Evolutionary conservation across 2,113 vertebrate genomes (phyloP).

Genomic region (Donacobius atricapilla): DNA sequence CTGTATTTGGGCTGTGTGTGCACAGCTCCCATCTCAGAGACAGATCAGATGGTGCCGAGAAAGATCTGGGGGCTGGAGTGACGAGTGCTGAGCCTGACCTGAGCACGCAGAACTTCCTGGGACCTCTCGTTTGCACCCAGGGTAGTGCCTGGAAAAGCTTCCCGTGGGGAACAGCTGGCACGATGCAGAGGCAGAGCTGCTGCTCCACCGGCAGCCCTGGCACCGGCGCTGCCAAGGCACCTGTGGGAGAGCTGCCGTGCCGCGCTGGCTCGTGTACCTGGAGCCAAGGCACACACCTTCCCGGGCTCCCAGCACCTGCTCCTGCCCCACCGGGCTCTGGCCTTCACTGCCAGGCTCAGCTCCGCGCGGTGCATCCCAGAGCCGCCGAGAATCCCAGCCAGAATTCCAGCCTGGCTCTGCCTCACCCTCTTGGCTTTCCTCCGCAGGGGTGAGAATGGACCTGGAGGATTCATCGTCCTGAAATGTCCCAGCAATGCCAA

Average conservation of each 20-base stretch:
- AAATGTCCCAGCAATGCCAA: slow-evolving; percentile 86
- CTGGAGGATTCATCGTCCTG: slow-evolving; percentile 91
- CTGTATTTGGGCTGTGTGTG: neutral
- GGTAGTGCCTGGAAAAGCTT: neutral
- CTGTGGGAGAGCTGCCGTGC: slow-evolving; percentile 37
- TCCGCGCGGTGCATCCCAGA: rapidly evolving
- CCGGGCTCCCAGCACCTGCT: neutral
- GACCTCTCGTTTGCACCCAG: neutral
- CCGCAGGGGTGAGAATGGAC: slow-evolving; percentile 91
- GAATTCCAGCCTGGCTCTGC: neutral
- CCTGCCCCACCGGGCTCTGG: neutral
- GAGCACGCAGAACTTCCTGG: neutral
- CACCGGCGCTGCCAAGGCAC: neutral
- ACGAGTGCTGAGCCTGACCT: neutral
- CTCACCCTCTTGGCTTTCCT: neutral
- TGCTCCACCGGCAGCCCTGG: neutral
- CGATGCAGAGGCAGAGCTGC: neutral
- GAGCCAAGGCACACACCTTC: neutral
- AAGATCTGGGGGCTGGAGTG: neutral
- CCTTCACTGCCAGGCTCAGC: neutral
- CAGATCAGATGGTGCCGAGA: neutral
- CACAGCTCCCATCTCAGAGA: neutral
- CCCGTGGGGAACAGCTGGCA: neutral
- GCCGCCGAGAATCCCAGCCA: rapidly evolving
- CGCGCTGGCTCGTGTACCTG: neutral